Evolutionary conservation across 2,888 invertebrate species (phyloP), one percentile per base, ranked within the genome.

Genomic region (Gerosis bhagava): DNA sequence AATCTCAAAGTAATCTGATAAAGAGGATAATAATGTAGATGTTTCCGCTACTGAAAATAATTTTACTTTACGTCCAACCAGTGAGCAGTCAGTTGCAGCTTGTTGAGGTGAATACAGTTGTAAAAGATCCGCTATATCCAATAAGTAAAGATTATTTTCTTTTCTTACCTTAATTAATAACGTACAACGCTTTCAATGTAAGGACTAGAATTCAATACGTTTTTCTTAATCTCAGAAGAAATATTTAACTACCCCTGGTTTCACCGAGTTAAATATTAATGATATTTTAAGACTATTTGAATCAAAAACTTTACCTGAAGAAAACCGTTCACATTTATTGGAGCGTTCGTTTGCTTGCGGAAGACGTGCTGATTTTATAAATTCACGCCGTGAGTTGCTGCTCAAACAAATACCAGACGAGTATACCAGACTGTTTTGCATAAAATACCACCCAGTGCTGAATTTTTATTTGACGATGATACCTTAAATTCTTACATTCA

Each of bases 261-360:
- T 31, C 15, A 16, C 16, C 15, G 31, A 31, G 5, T 16, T 31
- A 15, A 31, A 31, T 16, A 16, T 31, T 31, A 31, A 31, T 12
- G n/a, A 10, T 16, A 16, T 16, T n/a, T 15, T 31, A 5, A 31
- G 16, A n/a, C 6, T 15, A 12, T 31, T n/a, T 31, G 31, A 31
- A 10, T 16, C 31, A 6, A 3, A 15, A 15, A 31, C 16, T 3
- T n/a, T n/a, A n/a, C n/a, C 15, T 8, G 31, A 31, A 5, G 31
- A 31, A 8, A 16, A 16, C 2, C 31, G 31, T 31, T 31, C n/a
- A n/a, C 16, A 10, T 15, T 12, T 31, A 1, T 19, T 34, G 8
- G 36, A 36, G 10, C 22, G 36, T n/a, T 24, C 36, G n/a, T n/a
- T 26, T 26, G 26, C 12, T 7, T 26, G 26, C 12, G 26, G 26